These are phyloP conservation scores for Drosophila quadrilineata DNA, from an alignment of 1,140 invertebrate species.

Conservation along the genomic window DNA sequence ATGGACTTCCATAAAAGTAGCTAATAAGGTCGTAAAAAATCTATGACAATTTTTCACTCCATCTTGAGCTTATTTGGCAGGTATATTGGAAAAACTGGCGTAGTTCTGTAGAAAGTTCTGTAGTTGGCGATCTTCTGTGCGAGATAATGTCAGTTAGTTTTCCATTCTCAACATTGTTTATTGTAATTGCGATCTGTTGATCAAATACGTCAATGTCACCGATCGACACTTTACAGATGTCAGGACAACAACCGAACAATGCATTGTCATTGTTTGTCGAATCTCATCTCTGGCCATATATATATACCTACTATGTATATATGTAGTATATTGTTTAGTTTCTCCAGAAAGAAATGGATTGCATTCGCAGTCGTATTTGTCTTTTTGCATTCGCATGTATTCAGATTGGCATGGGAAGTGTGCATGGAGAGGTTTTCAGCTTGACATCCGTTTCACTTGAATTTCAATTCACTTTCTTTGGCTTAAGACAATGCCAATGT, in stretches of 20 bases:
- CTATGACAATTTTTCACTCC: no score
- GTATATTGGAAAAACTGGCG: no score
- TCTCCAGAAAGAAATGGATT: constrained; percentile 18
- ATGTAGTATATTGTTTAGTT: constrained; percentile 37
- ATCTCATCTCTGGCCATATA: constrained; percentile 22
- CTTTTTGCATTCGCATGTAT: not conserved
- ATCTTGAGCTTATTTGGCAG: no score
- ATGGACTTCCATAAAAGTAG: no score
- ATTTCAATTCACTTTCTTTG: constrained; percentile 70
- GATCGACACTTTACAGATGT: constrained; percentile 71
- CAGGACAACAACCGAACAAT: constrained; percentile 8
- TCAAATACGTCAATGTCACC: constrained; percentile 68
- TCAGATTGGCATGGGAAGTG: constrained; percentile 18
- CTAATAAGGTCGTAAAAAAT: no score
- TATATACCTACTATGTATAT: constrained; percentile 37
- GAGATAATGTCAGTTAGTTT: not conserved
- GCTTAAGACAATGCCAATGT: constrained; percentile 57
- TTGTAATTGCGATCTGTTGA: constrained; percentile 48
- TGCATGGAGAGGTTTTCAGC: constrained; percentile 35
- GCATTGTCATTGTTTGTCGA: constrained; percentile 21
- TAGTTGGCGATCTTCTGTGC: constrained; percentile 2
- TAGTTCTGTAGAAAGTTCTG: not conserved
- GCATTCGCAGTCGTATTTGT: constrained; percentile 3
- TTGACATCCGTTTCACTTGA: constrained; percentile 65
- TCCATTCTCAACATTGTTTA: constrained; percentile 46